Base-by-base conservation (phyloP, 1,140 invertebrate species). In the Hyles vespertilio region DNA sequence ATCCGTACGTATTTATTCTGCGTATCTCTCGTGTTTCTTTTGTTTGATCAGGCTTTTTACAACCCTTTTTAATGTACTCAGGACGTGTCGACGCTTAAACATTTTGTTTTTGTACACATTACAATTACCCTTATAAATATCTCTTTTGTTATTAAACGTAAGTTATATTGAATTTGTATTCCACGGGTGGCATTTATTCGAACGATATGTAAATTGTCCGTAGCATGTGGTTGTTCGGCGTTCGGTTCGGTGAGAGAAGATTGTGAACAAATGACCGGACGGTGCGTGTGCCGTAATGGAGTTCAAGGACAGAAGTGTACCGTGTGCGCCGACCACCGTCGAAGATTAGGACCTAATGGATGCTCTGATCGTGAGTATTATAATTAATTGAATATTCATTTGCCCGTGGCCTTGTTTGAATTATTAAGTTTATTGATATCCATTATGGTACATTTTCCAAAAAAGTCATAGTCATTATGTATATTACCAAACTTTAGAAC, bases 231-330 rank as follows among this genome's bases (percentile, higher is more conserved):
- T 5, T 99, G 98, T 89, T 96, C 97, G 69, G 75, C 89, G 5
- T 89, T 93, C 12, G 97, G 97, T 3, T 94, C 97, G 0, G 89
- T 94, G 0, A 91, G 92, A 49, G 91, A 93, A 62, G 90, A 93
- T 44, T 99, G 98, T 83, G 93, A 99, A 69, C 90, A 94, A 40
- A 91, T 92, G 61, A 94, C 92, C 53, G 98, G 98, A 33, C 95
- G 98, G 70, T 99, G 98, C 84, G 93, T 93, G 0, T 99, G 98
- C 79, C 92, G 93, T 55, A 93, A 92, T 62, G 98, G 94, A 61
- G 99, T 95, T 71, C 95, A 95, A 32, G 96, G 97, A 43, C 91
- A 94, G 56, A 94, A 94, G 44, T 99, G 98, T 80, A 96, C 96
- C 46, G 92, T 94, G 36, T 98, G 97, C 79, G 92, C 92, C 1